These are phyloP conservation scores for Sinhomidia bicolor DNA, from an alignment of 2,888 invertebrate genomes.

Conservation along the genomic window DNA sequence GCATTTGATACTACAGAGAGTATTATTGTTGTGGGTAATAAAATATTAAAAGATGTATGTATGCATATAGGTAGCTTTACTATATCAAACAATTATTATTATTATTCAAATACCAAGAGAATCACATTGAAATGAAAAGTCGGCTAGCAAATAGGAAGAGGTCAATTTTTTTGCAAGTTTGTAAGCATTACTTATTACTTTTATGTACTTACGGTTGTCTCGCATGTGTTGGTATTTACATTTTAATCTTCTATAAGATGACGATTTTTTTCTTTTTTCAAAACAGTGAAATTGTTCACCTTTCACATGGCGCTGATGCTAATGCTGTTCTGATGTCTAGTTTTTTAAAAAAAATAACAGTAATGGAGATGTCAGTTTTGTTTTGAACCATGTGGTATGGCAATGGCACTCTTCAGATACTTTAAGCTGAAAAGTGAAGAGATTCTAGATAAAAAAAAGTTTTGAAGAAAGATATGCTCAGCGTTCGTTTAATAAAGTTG, in stretches of 20 bases:
- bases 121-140: neutral
- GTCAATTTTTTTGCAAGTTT: slow-evolving; percentile 13
- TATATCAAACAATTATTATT: too few species aligned
- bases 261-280: slow-evolving; percentile 18
- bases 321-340: slow-evolving; percentile 60
- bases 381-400: slow-evolving; percentile 21
- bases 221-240: neutral
- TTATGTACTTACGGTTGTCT: neutral
- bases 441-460: slow-evolving; percentile 39
- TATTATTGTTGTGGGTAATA: too few species aligned
- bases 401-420: neutral
- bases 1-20: neutral
- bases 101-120: neutral
- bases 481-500: neutral
- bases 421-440: neutral
- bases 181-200: slow-evolving; percentile 13
- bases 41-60: too few species aligned
- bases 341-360: slow-evolving; percentile 17
- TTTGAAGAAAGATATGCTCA: neutral
- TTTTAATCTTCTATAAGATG: neutral
- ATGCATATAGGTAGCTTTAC: too few species aligned
- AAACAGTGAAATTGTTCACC: slow-evolving; percentile 65
- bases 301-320: slow-evolving; percentile 41
- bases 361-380: slow-evolving; percentile 60
- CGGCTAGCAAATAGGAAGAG: slow-evolving; percentile 20